Conservation (phyloP, 2,113 vertebrate species). For the Mobula birostris region DNA sequence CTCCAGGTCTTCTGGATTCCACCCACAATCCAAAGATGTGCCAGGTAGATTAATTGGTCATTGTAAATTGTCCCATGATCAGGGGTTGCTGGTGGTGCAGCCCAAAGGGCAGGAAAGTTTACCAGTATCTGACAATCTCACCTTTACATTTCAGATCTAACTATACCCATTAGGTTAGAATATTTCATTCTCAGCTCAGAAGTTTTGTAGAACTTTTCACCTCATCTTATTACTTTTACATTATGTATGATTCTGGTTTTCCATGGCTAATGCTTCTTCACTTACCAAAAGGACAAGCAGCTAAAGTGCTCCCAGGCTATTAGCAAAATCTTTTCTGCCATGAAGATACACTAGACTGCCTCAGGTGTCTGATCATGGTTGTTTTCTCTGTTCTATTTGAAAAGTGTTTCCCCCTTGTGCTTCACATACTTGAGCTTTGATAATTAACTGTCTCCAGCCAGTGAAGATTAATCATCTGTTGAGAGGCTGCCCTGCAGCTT, state of each 20-base stretch:
- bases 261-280: not conserved
- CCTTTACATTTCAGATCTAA: too few relatives aligned
- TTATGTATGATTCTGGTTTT: not conserved
- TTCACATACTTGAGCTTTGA: not conserved
- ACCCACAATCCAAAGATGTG: too few relatives aligned
- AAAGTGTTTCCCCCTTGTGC: constrained; percentile 7
- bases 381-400: not conserved
- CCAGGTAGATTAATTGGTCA: too few relatives aligned
- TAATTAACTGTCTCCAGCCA: constrained; percentile 25
- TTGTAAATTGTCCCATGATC: too few relatives aligned
- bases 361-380: not conserved
- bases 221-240: not conserved
- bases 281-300: not conserved
- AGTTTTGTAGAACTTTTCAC: too few relatives aligned
- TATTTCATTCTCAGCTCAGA: too few relatives aligned
- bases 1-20: too few relatives aligned
- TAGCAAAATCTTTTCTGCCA: not conserved
- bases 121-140: too few relatives aligned
- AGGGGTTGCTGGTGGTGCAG: too few relatives aligned
- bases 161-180: too few relatives aligned
- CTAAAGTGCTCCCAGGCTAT: not conserved
- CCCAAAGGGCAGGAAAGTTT: too few relatives aligned
- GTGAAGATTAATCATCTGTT: constrained; percentile 10
- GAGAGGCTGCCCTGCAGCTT: constrained; percentile 3
- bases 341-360: not conserved